Evolutionary conservation across 1,140 invertebrate genomes (phyloP).

Genomic region (Trachymyrmex septentrionalis): DNA sequence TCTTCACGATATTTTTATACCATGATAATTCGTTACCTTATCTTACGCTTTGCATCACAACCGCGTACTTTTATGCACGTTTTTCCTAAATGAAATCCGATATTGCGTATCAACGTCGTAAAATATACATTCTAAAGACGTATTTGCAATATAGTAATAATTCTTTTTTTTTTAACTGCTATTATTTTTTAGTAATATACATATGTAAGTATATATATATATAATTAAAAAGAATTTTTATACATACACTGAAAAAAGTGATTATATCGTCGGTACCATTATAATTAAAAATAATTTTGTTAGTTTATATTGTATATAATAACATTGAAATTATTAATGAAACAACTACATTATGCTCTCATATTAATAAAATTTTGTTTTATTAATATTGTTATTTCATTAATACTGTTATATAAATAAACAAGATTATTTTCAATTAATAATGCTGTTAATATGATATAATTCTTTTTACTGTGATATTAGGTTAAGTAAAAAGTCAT

Average conservation of each 20-base stretch:
- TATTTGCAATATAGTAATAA: background rate
- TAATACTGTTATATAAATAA: no score
- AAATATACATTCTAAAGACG: conserved; percentile 12
- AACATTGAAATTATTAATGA: no score
- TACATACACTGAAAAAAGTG: background rate
- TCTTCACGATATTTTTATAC: conserved; percentile 45
- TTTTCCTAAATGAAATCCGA: conserved; percentile 12
- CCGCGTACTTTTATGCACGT: background rate
- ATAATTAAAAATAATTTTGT: no score
- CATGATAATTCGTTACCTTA: conserved; percentile 54
- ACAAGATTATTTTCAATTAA: no score
- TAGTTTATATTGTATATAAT: no score
- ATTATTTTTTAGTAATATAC: background rate
- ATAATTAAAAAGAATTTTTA: background rate
- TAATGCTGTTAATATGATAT: no score
- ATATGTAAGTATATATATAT: background rate
- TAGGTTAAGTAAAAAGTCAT: no score
- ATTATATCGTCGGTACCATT: no score
- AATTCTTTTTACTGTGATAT: no score
- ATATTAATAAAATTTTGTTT: no score
- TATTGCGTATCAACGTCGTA: background rate
- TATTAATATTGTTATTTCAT: no score
- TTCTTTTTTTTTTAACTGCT: background rate
- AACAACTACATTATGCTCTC: no score
- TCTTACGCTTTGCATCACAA: conserved; percentile 32